Conservation (phyloP, 2,797 vertebrate species). For the Argya squamiceps region DNA sequence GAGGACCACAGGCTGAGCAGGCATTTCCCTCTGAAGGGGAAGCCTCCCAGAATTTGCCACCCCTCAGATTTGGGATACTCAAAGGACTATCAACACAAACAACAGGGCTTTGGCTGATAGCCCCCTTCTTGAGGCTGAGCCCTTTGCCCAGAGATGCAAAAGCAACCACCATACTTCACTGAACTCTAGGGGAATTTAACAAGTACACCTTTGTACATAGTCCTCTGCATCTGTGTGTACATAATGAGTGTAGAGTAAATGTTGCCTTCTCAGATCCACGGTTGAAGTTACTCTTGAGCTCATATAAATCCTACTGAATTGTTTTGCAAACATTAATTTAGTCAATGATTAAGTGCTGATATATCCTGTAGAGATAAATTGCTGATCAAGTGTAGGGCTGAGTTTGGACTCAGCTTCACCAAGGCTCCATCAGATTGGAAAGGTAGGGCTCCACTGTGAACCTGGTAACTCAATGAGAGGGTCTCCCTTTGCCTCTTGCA, state of each 20-base stretch:
- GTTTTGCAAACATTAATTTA: neutral
- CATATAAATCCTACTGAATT: neutral
- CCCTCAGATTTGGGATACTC: neutral
- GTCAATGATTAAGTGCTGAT: neutral
- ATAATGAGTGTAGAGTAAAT: neutral
- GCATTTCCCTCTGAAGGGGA: neutral
- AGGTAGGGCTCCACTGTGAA: neutral
- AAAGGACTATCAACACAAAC: neutral
- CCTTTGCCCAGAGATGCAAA: neutral
- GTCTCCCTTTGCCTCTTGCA: neutral
- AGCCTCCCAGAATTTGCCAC: neutral
- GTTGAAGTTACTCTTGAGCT: neutral
- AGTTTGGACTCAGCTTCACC: neutral
- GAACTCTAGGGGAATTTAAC: neutral
- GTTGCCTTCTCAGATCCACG: neutral
- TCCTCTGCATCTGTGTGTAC: neutral
- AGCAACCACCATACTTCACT: neutral
- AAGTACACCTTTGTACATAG: too few species aligned
- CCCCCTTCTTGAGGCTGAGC: neutral
- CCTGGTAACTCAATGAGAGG: neutral
- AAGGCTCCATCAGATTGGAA: neutral
- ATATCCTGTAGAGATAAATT: neutral
- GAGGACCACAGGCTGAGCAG: rapidly evolving
- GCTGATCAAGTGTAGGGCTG: neutral
- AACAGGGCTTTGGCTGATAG: neutral